Evolutionary conservation across 2,797 vertebrate species (phyloP), one percentile per base, ranked within the genome.

Genomic region (Siniperca obscura): DNA sequence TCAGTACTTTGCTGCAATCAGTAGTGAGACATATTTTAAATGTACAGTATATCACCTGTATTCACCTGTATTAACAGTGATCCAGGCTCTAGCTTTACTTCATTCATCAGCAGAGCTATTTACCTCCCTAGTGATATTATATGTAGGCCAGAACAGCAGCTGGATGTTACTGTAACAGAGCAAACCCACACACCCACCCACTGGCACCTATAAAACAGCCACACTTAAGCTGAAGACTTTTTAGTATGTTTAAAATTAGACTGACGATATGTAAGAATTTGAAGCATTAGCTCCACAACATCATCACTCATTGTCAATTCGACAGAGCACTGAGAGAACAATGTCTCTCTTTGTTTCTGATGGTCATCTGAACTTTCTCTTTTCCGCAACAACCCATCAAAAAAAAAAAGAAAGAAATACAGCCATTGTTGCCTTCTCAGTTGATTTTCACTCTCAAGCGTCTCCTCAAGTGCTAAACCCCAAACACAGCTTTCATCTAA

Each of bases 361-460:
- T 12, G 59, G 60, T 78, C 70, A 68, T 68, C 48, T 74, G 36
- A 74, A 86, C 56, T 30, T 68, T 70, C 8, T 76, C 27, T 85
- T 79, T 55, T 75, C 59, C 34, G 40, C 56, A 42, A 55, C n/a
- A 70, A 11, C 57, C 34, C 60, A 76, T 81, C 61, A 52, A 46
- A 22, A 50, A 50, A 50, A 50, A 17, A 3, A 30, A 30, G 3
- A 44, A 16, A 9, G 21, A 50, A 77, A 72, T 30, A 46, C 57
- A 57, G 60, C 66, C 61, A 59, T 19, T 65, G 74, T 85, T 83
- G 74, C 76, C 81, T 87, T 87, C 90, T 85, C 89, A 85, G 89
- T 90, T 91, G 78, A 90, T 91, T 92, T 90, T 86, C 87, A 90
- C 84, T 90, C 75, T 60, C 65, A 70, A 85, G 83, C 76, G 82